Conservation (phyloP, 2,888 invertebrate genomes). For the Leptopilina myrica region DNA sequence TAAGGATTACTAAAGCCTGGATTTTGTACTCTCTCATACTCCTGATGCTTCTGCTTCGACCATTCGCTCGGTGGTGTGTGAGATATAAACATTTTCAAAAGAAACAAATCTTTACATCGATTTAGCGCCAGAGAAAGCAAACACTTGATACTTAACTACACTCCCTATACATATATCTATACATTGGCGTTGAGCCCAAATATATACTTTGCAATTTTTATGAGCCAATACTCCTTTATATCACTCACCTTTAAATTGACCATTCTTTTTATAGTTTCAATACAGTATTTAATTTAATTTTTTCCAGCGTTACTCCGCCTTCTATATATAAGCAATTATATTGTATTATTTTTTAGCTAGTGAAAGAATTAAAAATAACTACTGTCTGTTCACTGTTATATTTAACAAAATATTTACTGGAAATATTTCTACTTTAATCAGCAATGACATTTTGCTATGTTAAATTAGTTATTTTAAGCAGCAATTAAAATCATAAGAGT, state of each 20-base stretch:
- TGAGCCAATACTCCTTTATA: neutral
- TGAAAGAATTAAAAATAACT: too few species aligned
- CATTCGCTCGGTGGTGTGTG: neutral
- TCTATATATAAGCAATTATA: too few species aligned
- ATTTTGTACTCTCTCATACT: neutral
- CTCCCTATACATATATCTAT: neutral
- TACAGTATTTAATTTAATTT: neutral
- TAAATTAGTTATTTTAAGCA: too few species aligned
- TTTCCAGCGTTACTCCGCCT: neutral
- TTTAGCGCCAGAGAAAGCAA: slow-evolving; percentile 1
- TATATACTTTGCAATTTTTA: slow-evolving; percentile 20
- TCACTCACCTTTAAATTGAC: slow-evolving; percentile 11
- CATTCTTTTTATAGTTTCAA: neutral
- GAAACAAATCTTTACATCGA: slow-evolving; percentile 23
- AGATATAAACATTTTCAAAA: slow-evolving; percentile 8
- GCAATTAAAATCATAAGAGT: too few species aligned
- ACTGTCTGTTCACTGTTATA: too few species aligned
- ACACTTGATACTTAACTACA: neutral
- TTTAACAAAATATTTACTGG: too few species aligned
- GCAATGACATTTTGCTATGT: too few species aligned
- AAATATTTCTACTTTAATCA: too few species aligned
- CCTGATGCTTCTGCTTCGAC: too few species aligned
- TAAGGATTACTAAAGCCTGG: slow-evolving; percentile 14
- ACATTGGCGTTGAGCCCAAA: slow-evolving; percentile 9
- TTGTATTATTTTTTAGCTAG: too few species aligned